Percentiles rank a stretch among this genome's conserved stretches.
phyloP scores from a whole-genome alignment of 2,797 vertebrate species.

The Eutrigla gurnardus region DNA sequence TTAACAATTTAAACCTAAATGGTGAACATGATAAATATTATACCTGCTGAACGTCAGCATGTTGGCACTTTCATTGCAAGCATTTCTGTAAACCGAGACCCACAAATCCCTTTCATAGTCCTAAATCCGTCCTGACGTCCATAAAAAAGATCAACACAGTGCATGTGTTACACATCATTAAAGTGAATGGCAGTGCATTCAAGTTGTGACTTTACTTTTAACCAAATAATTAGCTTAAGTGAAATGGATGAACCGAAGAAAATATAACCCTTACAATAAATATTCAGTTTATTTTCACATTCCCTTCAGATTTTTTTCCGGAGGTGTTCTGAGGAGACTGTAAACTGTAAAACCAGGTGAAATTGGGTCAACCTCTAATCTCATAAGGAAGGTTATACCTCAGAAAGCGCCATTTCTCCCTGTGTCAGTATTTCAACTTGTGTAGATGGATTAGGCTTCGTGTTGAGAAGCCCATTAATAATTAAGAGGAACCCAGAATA shows the following conservation, averaged over 20 bases:
- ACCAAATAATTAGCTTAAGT: constrained; percentile 3
- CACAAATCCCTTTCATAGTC: not conserved
- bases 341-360: constrained; percentile 30
- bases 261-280: not conserved
- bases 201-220: not conserved
- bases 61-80: not conserved
- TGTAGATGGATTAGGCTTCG: constrained; percentile 67
- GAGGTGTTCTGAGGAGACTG: too few species aligned
- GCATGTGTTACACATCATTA: not conserved
- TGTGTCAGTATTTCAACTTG: constrained; percentile 60
- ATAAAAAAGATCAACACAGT: not conserved
- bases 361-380: constrained; percentile 58
- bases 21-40: not conserved
- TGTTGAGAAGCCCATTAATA: constrained; percentile 76
- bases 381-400: constrained; percentile 49
- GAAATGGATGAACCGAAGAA: constrained; percentile 4
- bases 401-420: constrained; percentile 53
- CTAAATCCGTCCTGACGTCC: not conserved
- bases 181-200: not conserved
- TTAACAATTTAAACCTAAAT: not conserved
- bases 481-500: constrained; percentile 75
- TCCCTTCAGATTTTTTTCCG: not conserved
- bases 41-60: not conserved
- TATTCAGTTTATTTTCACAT: not conserved
- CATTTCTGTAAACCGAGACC: constrained; percentile 6